phyloP scores from a whole-genome alignment of 2,888 invertebrate species.

The Pardosa pseudoannulata region DNA sequence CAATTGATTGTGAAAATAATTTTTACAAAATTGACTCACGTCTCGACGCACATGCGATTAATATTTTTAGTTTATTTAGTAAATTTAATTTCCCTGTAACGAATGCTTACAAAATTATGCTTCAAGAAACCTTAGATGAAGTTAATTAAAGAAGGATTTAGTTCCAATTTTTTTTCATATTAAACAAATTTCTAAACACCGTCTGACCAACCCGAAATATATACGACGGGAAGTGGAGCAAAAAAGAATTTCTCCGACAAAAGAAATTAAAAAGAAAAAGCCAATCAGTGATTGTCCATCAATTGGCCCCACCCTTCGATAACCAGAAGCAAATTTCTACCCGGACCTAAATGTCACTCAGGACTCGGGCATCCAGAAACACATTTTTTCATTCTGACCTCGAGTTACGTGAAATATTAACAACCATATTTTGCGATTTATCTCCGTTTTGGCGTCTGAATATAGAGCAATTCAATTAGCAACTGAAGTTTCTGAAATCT shows the following conservation, averaged over 20 bases:
- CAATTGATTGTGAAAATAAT: too few species aligned
- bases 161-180: too few species aligned
- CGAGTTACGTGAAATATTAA: background rate
- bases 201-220: background rate
- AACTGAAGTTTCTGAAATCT: too few species aligned
- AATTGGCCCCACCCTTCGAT: constrained; percentile 33
- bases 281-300: constrained; percentile 25
- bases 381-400: constrained; percentile 18
- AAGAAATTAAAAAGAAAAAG: background rate
- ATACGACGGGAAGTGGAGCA: background rate
- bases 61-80: too few species aligned
- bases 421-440: background rate
- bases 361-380: background rate
- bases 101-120: too few species aligned
- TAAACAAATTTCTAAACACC: too few species aligned
- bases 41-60: too few species aligned
- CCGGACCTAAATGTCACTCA: constrained; percentile 34
- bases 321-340: constrained; percentile 27
- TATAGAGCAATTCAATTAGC: too few species aligned
- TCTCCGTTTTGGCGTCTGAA: constrained; percentile 9
- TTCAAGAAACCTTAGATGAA: too few species aligned
- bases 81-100: too few species aligned
- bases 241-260: background rate
- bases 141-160: too few species aligned
- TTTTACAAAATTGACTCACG: too few species aligned